A percentile compares a stretch with the other conserved stretches of the same genome.
Evolutionary conservation across 2,888 invertebrate species (phyloP).

Genomic region (Drosophila sordidula): DNA sequence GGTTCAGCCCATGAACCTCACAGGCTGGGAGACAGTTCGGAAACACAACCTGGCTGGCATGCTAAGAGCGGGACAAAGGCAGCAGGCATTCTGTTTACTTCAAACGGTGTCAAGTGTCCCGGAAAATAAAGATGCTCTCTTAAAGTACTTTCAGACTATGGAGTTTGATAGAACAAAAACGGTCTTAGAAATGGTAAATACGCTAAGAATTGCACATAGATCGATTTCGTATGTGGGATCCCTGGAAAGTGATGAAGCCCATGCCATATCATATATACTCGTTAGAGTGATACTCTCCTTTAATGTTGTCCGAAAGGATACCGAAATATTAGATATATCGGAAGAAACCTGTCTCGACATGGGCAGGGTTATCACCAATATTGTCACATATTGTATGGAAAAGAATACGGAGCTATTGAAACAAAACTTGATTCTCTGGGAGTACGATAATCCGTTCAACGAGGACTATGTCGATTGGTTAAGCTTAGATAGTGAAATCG

Average conservation of each 20-base stretch:
- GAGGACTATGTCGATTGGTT: constrained; percentile 28
- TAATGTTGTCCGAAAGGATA: constrained; percentile 10
- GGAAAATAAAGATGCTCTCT: background rate
- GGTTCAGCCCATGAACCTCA: background rate
- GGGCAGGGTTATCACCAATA: constrained; percentile 17
- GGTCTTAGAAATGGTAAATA: constrained; percentile 24
- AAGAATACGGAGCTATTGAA: background rate
- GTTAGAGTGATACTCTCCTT: constrained; percentile 5
- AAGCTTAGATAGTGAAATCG: constrained; percentile 17
- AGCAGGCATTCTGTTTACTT: constrained; percentile 26
- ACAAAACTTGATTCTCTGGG: constrained; percentile 1
- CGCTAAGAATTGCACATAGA: background rate
- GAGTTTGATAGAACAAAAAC: background rate
- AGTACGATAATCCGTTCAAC: background rate
- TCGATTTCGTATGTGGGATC: background rate
- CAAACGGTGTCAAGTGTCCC: background rate
- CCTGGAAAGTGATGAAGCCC: background rate
- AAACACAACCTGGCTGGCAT: background rate
- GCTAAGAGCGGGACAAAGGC: constrained; percentile 13
- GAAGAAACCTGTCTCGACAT: background rate
- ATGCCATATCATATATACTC: constrained; percentile 5
- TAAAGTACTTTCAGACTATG: background rate
- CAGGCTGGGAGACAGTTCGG: background rate
- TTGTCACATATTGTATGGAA: constrained; percentile 1
- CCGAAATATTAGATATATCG: constrained; percentile 33